Conservation (phyloP, 2,888 invertebrate genomes). For the Cryptosula pallasiana region DNA sequence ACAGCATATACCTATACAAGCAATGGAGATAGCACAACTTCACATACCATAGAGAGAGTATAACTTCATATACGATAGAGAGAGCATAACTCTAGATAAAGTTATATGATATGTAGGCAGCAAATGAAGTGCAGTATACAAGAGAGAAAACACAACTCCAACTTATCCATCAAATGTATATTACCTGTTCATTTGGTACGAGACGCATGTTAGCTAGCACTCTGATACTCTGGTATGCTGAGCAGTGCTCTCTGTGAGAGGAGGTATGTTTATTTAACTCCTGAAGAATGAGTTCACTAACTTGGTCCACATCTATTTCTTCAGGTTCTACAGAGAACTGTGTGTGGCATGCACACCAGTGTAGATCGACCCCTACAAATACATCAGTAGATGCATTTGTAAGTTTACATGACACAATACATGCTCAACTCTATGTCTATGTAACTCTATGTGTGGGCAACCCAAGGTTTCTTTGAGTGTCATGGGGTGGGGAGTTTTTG, state of each 20-base stretch:
- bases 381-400: too few species aligned
- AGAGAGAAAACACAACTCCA: neutral
- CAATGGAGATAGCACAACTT: too few species aligned
- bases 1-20: too few species aligned
- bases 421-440: too few species aligned
- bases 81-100: too few species aligned
- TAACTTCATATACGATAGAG: neutral
- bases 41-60: too few species aligned
- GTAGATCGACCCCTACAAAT: slow-evolving; percentile 33
- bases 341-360: slow-evolving; percentile 47
- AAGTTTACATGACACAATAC: too few species aligned
- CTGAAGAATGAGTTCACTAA: slow-evolving; percentile 32
- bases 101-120: too few species aligned
- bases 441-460: too few species aligned
- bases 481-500: too few species aligned
- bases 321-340: slow-evolving; percentile 31
- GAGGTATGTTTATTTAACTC: slow-evolving; percentile 34
- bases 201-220: slow-evolving; percentile 33
- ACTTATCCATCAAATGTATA: neutral
- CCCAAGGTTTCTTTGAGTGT: too few species aligned
- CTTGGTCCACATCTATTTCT: slow-evolving; percentile 33
- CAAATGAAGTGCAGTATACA: too few species aligned
- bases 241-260: slow-evolving; percentile 32
- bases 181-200: slow-evolving; percentile 40
- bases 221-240: slow-evolving; percentile 29